Percentiles rank a stretch among this genome's conserved stretches.
phyloP scores from a whole-genome alignment of 2,888 invertebrate species.

The Cerastoderma edule region DNA sequence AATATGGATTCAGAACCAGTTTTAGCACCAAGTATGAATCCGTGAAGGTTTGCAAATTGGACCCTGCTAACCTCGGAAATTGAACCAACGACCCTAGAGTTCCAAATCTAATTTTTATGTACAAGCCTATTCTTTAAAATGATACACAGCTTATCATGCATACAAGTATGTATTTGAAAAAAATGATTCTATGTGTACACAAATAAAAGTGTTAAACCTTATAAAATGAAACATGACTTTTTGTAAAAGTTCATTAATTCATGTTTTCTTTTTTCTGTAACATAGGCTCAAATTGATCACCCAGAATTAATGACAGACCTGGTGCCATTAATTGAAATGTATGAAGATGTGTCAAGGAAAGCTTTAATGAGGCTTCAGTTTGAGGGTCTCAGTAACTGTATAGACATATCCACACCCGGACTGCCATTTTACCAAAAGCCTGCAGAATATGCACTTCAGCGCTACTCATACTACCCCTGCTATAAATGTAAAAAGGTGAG shows the following conservation, averaged over 20 bases:
- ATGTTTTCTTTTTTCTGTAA: background rate
- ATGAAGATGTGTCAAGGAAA: constrained; percentile 52
- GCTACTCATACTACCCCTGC: constrained; percentile 55
- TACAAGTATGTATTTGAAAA: no score
- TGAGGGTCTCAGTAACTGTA: constrained; percentile 44
- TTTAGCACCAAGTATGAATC: no score
- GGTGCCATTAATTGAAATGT: constrained; percentile 23
- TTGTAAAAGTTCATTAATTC: background rate
- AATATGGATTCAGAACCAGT: no score
- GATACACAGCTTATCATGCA: no score
- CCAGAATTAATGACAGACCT: constrained; percentile 29
- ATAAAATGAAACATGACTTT: no score
- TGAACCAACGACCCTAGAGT: no score
- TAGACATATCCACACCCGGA: constrained; percentile 23
- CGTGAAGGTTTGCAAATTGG: no score
- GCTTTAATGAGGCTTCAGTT: constrained; percentile 42
- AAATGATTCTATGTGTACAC: no score
- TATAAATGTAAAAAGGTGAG: constrained; percentile 49
- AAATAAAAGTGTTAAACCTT: no score
- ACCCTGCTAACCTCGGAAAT: no score
- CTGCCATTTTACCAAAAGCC: constrained; percentile 44
- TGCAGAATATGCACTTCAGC: constrained; percentile 42
- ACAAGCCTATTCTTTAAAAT: no score
- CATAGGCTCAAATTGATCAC: constrained; percentile 44
- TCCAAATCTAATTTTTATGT: no score